A percentile compares a stretch with the other conserved stretches of the same genome.
phyloP scores from a whole-genome alignment of 1,140 invertebrate species.

The Magallana ariakensis region DNA sequence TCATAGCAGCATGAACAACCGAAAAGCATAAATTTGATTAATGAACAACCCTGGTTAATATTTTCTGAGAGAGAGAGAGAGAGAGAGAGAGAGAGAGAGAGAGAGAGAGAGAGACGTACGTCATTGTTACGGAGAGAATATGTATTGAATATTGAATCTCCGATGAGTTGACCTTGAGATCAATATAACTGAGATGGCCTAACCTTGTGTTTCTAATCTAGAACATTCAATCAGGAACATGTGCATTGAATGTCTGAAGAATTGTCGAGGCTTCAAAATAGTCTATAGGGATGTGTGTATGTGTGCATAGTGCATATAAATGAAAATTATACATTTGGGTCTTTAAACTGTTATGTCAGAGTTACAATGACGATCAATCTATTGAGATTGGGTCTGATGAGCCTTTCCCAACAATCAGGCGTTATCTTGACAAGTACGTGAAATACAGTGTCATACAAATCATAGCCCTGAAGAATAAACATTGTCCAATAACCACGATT shows the following conservation, averaged over 20 bases:
- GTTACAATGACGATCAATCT: neutral
- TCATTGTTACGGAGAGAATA: neutral
- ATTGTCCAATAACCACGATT: conserved; percentile 2
- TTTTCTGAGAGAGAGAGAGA: neutral
- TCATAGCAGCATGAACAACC: no score
- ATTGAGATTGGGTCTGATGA: neutral
- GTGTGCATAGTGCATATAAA: conserved; percentile 9
- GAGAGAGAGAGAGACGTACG: neutral
- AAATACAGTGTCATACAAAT: conserved; percentile 25
- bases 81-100: no score
- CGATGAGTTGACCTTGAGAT: neutral
- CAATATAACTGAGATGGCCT: neutral
- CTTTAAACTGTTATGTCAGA: conserved; percentile 14
- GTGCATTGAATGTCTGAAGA: neutral
- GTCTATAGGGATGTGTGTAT: neutral
- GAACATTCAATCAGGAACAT: neutral
- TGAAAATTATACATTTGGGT: conserved; percentile 6
- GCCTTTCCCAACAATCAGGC: conserved; percentile 19
- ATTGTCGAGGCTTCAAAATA: neutral
- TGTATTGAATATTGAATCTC: no score
- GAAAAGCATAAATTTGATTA: no score
- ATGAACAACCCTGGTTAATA: no score
- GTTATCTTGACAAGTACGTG: conserved; percentile 18
- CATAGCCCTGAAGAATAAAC: neutral
- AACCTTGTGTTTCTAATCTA: neutral